Percentiles rank a stretch among this genome's conserved stretches.
Evolutionary conservation across 2,113 vertebrate species (phyloP).

Genomic region (Sitta europaea): DNA sequence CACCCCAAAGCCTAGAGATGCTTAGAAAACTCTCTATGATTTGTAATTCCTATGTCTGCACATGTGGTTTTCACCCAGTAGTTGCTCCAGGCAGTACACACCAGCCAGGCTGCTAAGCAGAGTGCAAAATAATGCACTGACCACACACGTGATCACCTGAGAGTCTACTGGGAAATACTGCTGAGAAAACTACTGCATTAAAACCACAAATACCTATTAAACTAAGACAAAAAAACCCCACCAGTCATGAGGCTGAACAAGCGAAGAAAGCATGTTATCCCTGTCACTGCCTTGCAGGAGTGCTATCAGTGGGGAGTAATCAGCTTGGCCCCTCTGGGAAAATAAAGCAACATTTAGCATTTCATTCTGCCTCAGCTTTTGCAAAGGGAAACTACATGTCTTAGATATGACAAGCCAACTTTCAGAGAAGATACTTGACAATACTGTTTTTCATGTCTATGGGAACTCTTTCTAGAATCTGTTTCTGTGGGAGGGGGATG

Average conservation of each 20-base stretch:
- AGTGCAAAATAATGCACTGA: neutral
- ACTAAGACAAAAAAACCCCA: neutral
- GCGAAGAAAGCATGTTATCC: neutral
- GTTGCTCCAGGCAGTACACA: fast-evolving
- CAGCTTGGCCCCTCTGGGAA: neutral
- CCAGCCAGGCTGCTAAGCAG: neutral
- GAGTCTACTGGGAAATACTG: neutral
- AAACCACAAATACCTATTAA: neutral
- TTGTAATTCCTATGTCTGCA: neutral
- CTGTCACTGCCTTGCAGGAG: neutral
- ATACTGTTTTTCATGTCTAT: neutral
- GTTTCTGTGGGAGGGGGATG: neutral
- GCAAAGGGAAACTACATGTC: neutral
- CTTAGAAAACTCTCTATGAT: neutral
- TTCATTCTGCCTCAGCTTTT: neutral
- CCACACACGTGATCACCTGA: neutral
- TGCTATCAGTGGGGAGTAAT: neutral
- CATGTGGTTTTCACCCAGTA: neutral
- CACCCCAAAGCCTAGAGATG: neutral
- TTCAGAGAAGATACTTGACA: neutral
- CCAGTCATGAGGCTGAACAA: neutral
- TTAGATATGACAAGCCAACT: neutral
- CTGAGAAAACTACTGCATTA: neutral
- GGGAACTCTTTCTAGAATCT: neutral
- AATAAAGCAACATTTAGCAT: neutral